phyloP scores from a whole-genome alignment of 2,888 invertebrate species.

The Dicyrtomina minuta region DNA sequence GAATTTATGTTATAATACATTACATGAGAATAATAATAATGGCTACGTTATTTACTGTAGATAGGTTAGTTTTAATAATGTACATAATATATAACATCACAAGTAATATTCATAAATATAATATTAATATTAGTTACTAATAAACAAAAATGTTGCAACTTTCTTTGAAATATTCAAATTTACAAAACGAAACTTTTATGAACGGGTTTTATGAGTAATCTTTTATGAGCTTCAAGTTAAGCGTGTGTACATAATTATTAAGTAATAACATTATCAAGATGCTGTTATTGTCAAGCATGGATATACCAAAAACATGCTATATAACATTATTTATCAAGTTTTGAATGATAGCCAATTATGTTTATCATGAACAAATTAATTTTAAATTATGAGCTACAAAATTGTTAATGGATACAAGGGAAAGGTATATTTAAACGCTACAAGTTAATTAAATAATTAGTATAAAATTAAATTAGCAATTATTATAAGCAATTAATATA shows the following conservation, averaged over 20 bases:
- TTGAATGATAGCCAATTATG: not conserved
- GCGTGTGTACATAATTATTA: not conserved
- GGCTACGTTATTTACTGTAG: no score
- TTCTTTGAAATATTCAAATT: not conserved
- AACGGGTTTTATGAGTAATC: slow-evolving; percentile 14
- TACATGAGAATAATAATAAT: no score
- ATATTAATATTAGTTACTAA: not conserved
- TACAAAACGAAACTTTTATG: slow-evolving; percentile 1
- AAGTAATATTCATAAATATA: not conserved
- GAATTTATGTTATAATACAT: no score
- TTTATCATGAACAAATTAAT: not conserved
- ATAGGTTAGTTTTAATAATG: no score
- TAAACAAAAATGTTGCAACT: not conserved
- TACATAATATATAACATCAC: not conserved
- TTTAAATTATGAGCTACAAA: not conserved
- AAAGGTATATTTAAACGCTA: no score
- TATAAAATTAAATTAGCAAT: no score
- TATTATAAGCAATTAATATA: no score
- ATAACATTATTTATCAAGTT: no score
- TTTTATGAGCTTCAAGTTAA: slow-evolving; percentile 5
- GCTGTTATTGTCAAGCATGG: no score
- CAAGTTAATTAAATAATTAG: no score
- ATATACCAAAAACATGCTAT: no score
- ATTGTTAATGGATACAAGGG: no score
- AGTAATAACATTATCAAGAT: not conserved